These are phyloP conservation scores for Vespertilio murinus DNA, from an alignment of 2,797 vertebrate species.

Conservation along the genomic window DNA sequence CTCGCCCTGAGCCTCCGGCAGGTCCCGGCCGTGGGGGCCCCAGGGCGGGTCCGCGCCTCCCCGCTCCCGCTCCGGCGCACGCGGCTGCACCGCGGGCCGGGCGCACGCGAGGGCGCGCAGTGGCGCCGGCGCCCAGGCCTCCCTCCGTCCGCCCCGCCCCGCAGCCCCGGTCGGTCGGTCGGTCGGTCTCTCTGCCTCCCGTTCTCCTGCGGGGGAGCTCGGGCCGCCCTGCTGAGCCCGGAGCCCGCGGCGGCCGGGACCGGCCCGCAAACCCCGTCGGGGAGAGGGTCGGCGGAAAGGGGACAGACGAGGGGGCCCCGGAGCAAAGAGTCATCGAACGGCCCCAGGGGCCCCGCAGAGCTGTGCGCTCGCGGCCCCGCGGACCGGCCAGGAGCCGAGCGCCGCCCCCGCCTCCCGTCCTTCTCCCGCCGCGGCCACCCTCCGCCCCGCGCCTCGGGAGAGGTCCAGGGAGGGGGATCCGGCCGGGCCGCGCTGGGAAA, in stretches of 20 bases:
- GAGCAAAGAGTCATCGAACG: not conserved
- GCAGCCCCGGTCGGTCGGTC: not conserved
- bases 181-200: not conserved
- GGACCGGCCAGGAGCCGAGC: not conserved
- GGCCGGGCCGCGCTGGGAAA: not conserved
- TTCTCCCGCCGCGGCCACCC: not conserved
- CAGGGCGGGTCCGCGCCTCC: not conserved
- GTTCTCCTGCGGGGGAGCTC: not conserved
- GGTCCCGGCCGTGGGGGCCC: accelerated
- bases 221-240: not conserved
- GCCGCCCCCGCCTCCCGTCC: not conserved
- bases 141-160: not conserved
- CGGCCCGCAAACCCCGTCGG: not conserved
- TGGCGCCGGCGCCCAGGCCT: not conserved
- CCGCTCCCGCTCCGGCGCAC: not conserved
- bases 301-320: not conserved
- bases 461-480: not conserved
- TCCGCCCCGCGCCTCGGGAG: not conserved
- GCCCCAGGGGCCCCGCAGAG: not conserved
- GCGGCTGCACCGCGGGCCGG: not conserved
- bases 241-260: not conserved
- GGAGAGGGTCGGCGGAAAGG: not conserved
- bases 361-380: not conserved
- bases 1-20: not conserved
- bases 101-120: not conserved